Base-by-base conservation (phyloP, 2,797 vertebrate species). In the Lepidocolaptes lacrymiger region DNA sequence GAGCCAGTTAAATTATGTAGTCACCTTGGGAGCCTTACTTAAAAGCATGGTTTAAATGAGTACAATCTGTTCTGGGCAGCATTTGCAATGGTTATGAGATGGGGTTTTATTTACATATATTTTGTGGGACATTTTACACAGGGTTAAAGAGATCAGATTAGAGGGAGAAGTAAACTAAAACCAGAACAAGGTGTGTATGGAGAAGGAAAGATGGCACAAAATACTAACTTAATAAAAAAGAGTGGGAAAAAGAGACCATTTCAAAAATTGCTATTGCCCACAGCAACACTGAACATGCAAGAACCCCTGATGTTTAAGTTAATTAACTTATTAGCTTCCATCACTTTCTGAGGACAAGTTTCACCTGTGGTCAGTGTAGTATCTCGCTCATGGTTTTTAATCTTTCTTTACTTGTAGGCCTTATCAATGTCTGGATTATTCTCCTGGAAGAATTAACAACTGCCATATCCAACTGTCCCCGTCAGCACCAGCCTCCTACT, bases 351-450 rank as follows among this genome's bases (percentile, higher is more conserved):
- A 79, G n/a, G 30, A 30, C 49, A 85, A 36, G 16, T 75, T 88
- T 56, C 12, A 59, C 28, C 59, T 34, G 11, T 46, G 28, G 28
- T 64, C 36, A 51, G 6, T 64, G 24, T 27, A 44, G 9, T 55
- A 27, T 39, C n/a, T 87, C 67, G 23, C 11, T 56, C 36, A 9
- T 24, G 21, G 3, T 18, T 88, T 96, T 85, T 91, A 41, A 84
- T 86, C 24, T 93, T 79, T 95, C 52, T 44, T 51, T 84, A 17
- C 30, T 51, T 95, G 51, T 97, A 99, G 99, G 99, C 89, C 98
- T 99, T 95, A 99, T 99, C 96, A 99, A 99, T 93, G 99, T 99
- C 87, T 99, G 99, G 99, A 99, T 99, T 94, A 97, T 99, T 95
- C 96, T 99, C 5, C 89, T 99, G 95, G 99, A 99, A 97, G 99